Conservation (phyloP, 1,140 invertebrate genomes). For the Micrasema minimum region DNA sequence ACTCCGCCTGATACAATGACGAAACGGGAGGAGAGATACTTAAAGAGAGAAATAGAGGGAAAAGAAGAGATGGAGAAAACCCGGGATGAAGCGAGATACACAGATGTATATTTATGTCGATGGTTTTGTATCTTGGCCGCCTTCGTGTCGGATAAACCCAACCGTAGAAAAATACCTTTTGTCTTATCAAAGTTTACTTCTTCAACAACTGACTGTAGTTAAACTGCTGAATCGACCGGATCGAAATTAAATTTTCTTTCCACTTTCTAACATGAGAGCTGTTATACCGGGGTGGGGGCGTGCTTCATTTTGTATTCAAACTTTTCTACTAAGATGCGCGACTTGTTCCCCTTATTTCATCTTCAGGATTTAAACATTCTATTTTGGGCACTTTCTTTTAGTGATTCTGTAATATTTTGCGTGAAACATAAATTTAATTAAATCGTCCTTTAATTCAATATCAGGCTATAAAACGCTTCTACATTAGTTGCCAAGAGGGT, state of each 20-base stretch:
- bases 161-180: constrained; percentile 29
- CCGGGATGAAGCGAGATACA: constrained; percentile 10
- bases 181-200: constrained; percentile 48
- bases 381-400: no score
- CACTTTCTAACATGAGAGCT: background rate
- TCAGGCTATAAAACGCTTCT: no score
- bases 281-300: constrained; percentile 1
- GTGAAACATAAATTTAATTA: no score
- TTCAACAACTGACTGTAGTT: constrained; percentile 48
- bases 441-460: no score
- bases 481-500: no score
- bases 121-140: constrained; percentile 31
- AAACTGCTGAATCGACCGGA: constrained; percentile 48
- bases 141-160: constrained; percentile 25
- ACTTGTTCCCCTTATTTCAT: no score
- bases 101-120: constrained; percentile 27
- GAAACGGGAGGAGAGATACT: constrained; percentile 7
- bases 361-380: no score
- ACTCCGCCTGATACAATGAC: constrained; percentile 12
- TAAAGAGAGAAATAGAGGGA: constrained; percentile 4
- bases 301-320: no score
- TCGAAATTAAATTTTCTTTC: constrained; percentile 45
- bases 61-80: background rate
- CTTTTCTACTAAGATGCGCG: no score
- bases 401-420: no score